A percentile compares a stretch with the other conserved stretches of the same genome.
phyloP scores from a whole-genome alignment of 2,113 vertebrate genomes.

The Eleginops maclovinus region DNA sequence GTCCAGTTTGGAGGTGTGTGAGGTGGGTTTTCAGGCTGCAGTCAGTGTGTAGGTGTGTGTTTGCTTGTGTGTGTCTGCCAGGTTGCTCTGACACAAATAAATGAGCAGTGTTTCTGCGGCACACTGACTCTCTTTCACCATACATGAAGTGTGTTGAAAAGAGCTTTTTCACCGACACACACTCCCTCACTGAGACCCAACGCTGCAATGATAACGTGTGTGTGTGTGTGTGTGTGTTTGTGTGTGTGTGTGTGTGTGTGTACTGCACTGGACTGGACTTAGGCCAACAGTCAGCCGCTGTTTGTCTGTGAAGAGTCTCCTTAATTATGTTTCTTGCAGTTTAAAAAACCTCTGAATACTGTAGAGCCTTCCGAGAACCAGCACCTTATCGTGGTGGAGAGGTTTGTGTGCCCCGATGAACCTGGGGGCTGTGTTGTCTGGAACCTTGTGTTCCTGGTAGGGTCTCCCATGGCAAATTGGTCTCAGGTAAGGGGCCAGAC shows the following conservation, averaged over 20 bases:
- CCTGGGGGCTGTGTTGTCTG: too few species aligned
- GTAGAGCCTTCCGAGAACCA: too few species aligned
- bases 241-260: constrained; percentile 21
- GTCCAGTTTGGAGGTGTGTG: constrained; percentile 46
- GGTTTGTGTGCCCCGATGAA: too few species aligned
- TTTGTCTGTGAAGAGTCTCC: neutral
- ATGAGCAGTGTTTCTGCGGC: constrained; percentile 73
- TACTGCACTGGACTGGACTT: too few species aligned
- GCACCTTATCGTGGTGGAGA: too few species aligned
- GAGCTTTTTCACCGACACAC: constrained; percentile 57
- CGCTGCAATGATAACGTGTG: constrained; percentile 31
- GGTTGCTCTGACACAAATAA: constrained; percentile 71
- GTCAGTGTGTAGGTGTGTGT: constrained; percentile 24
- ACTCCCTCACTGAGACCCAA: constrained; percentile 31
- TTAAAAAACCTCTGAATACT: too few species aligned
- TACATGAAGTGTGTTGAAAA: constrained; percentile 76
- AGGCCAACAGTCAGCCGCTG: neutral
- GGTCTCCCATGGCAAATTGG: too few species aligned
- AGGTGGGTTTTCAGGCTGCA: constrained; percentile 30
- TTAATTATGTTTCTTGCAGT: neutral
- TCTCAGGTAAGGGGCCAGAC: too few species aligned
- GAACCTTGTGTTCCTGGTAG: too few species aligned
- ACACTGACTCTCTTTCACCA: constrained; percentile 83
- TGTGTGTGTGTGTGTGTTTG: constrained; percentile 15
- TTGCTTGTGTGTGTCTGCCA: constrained; percentile 13